Conservation (phyloP, 2,888 invertebrate species). For the Meliscaeva auricollis region DNA sequence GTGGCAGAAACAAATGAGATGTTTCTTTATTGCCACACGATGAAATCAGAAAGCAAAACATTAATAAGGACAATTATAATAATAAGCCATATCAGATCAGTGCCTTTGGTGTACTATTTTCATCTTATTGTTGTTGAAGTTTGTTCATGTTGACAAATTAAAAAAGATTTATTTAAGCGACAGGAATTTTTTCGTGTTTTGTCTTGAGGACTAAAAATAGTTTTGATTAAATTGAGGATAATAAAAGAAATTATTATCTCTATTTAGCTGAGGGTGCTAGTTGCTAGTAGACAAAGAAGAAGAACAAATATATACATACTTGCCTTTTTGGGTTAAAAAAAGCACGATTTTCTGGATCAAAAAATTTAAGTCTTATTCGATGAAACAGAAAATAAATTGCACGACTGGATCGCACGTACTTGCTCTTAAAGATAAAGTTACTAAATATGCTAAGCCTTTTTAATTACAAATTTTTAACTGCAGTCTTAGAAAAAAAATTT, state of each 20-base stretch:
- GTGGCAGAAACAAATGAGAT: conserved; percentile 47
- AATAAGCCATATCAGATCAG: too few species aligned
- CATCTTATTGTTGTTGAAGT: conserved; percentile 1
- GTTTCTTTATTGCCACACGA: neutral
- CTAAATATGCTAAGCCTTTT: too few species aligned
- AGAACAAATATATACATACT: neutral
- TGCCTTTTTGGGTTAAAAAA: too few species aligned
- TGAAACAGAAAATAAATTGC: too few species aligned
- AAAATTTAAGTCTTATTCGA: too few species aligned
- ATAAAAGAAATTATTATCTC: too few species aligned
- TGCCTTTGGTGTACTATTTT: neutral
- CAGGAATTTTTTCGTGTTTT: neutral
- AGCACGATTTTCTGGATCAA: too few species aligned
- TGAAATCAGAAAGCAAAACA: conserved; percentile 17
- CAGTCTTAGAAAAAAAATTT: too few species aligned
- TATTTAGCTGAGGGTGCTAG: too few species aligned
- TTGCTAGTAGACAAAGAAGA: neutral
- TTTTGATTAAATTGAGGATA: neutral
- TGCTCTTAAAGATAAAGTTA: too few species aligned
- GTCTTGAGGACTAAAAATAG: neutral
- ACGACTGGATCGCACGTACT: too few species aligned
- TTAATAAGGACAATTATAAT: conserved; percentile 34
- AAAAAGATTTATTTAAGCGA: conserved; percentile 6
- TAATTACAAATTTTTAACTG: too few species aligned
- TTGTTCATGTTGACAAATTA: conserved; percentile 43